Base-by-base conservation (phyloP, 2,113 vertebrate species). In the Callorhinus ursinus region DNA sequence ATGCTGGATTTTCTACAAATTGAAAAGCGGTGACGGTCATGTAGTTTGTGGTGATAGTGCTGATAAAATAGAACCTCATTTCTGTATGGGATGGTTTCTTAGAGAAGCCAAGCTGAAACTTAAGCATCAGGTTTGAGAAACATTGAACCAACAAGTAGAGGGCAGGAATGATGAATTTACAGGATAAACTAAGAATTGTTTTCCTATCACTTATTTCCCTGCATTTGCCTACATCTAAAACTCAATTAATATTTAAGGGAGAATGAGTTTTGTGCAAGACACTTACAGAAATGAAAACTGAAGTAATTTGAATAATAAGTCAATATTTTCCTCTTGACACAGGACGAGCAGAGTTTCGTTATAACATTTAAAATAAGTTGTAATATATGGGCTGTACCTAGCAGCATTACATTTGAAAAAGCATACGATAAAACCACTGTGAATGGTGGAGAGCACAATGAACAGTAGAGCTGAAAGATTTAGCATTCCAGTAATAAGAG, bases 401-500 rank as follows among this genome's bases (percentile, higher is more conserved):
- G 65, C 39, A 55, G 8, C 76, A 88, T 65, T 53, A 36, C 2
- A 65, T 85, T 90, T 69, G 19, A 19, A 89, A 97, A 96, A 96
- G 67, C 36, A 94, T 83, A 31, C 49, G 46, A 51, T 95, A 69
- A 79, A 88, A 94, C n/a, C 18, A 26, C 33, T 71, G 24, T 85
- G 87, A 69, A 96, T 87, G 93, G 92, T 89, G 93, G 89, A 94
- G 92, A 31, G 18, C 53, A 53, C 16, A 33, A 69, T 46, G 88
- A 53, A 61, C 88, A 65, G 65, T 31, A 82, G 61, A 26, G 31
- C 79, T 97, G 97, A 97, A 97, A 97, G 96, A 97, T 97, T 98
- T 95, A 97, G 42, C 31, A 63, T 98, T 98, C 97, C 88, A 89
- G 97, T 97, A 96, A 97, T 22, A 83, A 97, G 86, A 65, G 86